Base-by-base conservation (phyloP, 2,797 vertebrate genomes). In the Enteromius treurensis region DNA sequence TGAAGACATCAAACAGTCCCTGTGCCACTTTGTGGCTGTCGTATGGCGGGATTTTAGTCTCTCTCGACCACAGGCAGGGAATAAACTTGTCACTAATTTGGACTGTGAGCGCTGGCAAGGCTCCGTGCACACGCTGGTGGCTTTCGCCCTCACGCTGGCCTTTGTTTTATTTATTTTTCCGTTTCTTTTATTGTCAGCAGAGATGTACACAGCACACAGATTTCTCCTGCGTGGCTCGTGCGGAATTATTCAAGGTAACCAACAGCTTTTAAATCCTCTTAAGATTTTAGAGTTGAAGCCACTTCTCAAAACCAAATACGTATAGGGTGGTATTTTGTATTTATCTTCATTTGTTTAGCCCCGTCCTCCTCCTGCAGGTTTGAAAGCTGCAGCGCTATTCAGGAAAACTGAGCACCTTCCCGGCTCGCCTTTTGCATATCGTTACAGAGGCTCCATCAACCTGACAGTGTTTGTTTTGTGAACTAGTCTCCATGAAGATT, bases 201-300 rank as follows among this genome's bases (percentile, higher is more conserved):
- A 68, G 83, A 74, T 79, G 78, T 68, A 53, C 17, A 60, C 55
- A 74, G 40, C 77, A 84, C 82, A 70, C 32, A 84, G 87, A 80
- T 64, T 88, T 34, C 79, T 76, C 79, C 80, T 19, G 45, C 79
- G 78, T 78, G 3, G 53, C 82, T 77, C 75, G 37, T 29, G 73
- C 49, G 45, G 82, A 90, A 87, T 86, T 86, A 87, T 92, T 85
- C 78, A 89, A 91, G 90, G 90, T 88, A 87, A 89, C 89, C 89
- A 71, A 32, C 62, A 26, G 75, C 85, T 74, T 81, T 84, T 87
- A 83, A 88, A 89, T 89, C 84, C 85, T 85, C 87, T 88, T 85
- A 87, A 84, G 80, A 70, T 86, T 81, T 62, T 58, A 49, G 69
- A 87, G 85, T 85, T 69, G 84, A 89, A 74, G 89, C 81, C 86